These are phyloP conservation scores for Melanaphis sacchari DNA, from an alignment of 1,140 invertebrate genomes.

Conservation along the genomic window DNA sequence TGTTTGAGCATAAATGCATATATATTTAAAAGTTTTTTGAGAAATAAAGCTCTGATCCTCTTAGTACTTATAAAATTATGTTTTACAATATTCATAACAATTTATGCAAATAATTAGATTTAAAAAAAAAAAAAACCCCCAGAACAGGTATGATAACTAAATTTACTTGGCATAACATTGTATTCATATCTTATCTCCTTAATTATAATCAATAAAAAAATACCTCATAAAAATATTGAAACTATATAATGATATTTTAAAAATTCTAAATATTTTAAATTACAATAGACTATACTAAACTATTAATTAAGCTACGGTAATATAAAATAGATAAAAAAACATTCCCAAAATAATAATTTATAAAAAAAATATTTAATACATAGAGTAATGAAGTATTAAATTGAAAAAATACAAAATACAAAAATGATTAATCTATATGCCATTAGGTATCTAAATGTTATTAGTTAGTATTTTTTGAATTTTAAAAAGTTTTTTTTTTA, in stretches of 20 bases:
- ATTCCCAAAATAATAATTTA: no score
- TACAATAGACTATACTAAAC: background rate
- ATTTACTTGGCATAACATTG: background rate
- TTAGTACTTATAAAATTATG: background rate
- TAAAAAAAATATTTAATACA: no score
- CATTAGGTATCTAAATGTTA: no score
- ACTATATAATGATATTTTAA: background rate
- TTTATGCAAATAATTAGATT: background rate
- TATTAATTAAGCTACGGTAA: no score
- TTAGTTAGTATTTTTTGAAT: no score
- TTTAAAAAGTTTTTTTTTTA: no score
- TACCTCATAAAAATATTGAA: background rate
- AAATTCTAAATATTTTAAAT: background rate
- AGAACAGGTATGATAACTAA: background rate
- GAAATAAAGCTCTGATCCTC: background rate
- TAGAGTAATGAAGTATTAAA: no score
- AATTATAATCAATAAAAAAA: background rate
- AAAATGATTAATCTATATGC: no score
- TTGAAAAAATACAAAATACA: no score
- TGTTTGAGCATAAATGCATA: background rate
- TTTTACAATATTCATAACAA: background rate
- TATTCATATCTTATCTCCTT: background rate
- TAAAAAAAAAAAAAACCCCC: background rate
- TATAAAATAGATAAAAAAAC: no score
- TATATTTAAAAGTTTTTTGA: background rate